Percentiles rank a stretch among this genome's conserved stretches.
Evolutionary conservation across 35 echinoderm and acorn worm species (phyloP).

Genomic region (Patiria miniata): DNA sequence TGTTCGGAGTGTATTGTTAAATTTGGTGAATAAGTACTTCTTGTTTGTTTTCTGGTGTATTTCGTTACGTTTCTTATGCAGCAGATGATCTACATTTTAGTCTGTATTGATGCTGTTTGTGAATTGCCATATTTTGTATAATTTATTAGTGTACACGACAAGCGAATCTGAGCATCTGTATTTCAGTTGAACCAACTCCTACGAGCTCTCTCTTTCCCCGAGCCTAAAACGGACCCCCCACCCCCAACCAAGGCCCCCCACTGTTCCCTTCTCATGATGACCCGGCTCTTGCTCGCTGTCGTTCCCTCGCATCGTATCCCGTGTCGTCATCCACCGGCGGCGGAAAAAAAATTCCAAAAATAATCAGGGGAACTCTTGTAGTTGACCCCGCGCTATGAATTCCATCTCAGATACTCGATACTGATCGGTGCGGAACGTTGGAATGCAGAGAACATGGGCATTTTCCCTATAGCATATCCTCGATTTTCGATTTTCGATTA

Average conservation of each 20-base stretch:
- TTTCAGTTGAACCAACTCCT: background rate
- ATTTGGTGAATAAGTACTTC: too few relatives aligned
- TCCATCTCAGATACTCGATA: background rate
- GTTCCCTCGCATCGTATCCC: background rate
- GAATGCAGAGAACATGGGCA: too few relatives aligned
- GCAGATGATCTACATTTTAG: too few relatives aligned
- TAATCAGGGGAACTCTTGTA: background rate
- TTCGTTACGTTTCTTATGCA: too few relatives aligned
- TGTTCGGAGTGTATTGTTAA: too few relatives aligned
- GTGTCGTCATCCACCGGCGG: background rate
- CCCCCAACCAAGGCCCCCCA: background rate
- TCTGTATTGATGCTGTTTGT: too few relatives aligned
- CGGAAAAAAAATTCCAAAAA: constrained; percentile 16
- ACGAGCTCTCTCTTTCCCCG: background rate
- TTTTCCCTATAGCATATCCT: background rate
- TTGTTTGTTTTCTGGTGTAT: too few relatives aligned
- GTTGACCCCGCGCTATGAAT: background rate
- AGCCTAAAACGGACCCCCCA: background rate
- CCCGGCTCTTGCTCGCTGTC: background rate
- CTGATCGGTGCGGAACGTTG: too few relatives aligned
- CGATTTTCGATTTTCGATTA: background rate
- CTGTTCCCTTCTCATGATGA: background rate
- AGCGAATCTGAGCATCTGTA: background rate
- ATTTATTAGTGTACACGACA: background rate
- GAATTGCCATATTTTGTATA: too few relatives aligned